Evolutionary conservation across 2,113 vertebrate species (phyloP), one percentile per base, ranked within the genome.

Genomic region (Zosterops borbonicus): DNA sequence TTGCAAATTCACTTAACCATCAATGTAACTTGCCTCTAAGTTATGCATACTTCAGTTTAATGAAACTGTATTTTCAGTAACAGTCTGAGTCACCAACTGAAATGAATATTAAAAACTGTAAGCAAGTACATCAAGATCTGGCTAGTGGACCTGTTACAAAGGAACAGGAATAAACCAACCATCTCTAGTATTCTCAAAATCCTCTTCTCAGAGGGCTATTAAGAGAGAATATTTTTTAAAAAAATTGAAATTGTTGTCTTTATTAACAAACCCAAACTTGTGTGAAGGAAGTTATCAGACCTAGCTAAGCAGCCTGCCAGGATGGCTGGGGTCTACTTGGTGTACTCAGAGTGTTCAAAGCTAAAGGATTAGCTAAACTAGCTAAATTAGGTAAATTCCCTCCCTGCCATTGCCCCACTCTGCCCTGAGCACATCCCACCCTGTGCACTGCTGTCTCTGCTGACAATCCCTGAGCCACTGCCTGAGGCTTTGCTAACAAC

Each of bases 1-100:
- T 80, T 50, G 46, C 46, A 83, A 58, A 89, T 77, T 83, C 84
- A 82, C 50, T 91, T 73, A 42, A 64, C 60, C 65, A 56, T 49
- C 73, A 67, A 13, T 9, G 31, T 64, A 95, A 84, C 62, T 29
- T 78, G 60, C 31, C 62, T 77, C 9, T 53, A 56, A 94, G 74
- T 85, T 79, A 90, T 25, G 14, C 62, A 75, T 7, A 52, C 56
- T 90, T 96, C 78, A 76, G 37, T 71, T 81, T 70, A 92, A 93
- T 87, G 56, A 89, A 97, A 87, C 35, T 71, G n/a, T 64, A 67
- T 92, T 94, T 92, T 60, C 90, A 83, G 59, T 77, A 92, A 35
- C 35, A 71, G 50, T 20, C 56, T 70, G 47, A 79, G 75, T 90
- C 83, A 88, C 27, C 37, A 75, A 1, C 4, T 91, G 55, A 94